Conservation (phyloP, 92 coral and sea anemone species). For the Muricea muricata region DNA sequence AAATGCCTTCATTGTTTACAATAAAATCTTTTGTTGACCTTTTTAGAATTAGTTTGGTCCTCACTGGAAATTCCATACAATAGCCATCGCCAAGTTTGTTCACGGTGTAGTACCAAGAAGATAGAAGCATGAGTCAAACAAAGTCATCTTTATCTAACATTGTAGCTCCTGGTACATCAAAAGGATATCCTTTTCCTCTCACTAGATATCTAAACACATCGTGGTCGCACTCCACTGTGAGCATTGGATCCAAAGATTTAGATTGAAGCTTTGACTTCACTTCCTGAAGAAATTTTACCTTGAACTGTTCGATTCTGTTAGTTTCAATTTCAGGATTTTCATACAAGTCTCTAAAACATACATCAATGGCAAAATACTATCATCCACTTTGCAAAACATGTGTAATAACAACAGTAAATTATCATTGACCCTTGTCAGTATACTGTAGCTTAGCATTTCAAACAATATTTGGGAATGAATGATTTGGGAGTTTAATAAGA, state of each 20-base stretch:
- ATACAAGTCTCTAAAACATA: constrained; percentile 29
- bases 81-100: constrained; percentile 39
- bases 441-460: too few relatives aligned
- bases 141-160: constrained; percentile 41
- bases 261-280: constrained; percentile 42
- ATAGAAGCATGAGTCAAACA: constrained; percentile 14
- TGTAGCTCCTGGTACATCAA: constrained; percentile 28
- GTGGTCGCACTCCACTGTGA: constrained; percentile 32
- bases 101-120: constrained; percentile 17
- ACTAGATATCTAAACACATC: constrained; percentile 21
- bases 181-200: constrained; percentile 19
- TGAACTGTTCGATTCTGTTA: constrained; percentile 28
- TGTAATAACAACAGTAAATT: too few relatives aligned
- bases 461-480: constrained; percentile 5
- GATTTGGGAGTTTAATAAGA: too few relatives aligned
- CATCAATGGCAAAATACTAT: neutral
- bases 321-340: constrained; percentile 27
- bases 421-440: too few relatives aligned
- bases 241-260: constrained; percentile 16
- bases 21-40: constrained; percentile 27
- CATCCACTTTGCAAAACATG: too few relatives aligned
- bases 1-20: constrained; percentile 25
- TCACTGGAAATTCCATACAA: constrained; percentile 40
- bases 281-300: neutral
- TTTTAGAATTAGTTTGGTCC: constrained; percentile 29